Evolutionary conservation across 2,113 vertebrate species (phyloP), one percentile per base, ranked within the genome.

Genomic region (Solea solea): DNA sequence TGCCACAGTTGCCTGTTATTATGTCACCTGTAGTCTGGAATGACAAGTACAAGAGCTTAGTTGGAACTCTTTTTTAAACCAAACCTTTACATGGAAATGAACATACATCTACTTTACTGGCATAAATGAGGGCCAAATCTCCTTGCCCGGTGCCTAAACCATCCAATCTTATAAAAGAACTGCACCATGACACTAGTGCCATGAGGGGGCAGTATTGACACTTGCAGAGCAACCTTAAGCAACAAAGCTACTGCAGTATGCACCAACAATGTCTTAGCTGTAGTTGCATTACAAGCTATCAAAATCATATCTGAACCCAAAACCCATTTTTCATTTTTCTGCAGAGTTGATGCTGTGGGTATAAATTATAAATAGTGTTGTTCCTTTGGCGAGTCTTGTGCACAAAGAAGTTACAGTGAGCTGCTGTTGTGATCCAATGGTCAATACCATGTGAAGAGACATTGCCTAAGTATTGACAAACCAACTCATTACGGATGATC

Each of bases 401-500:
- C 25, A 66, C 66, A 83, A 59, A 63, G 34, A 58, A 67, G 65
- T 62, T 56, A 61, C 45, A 63, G 28, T 50, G 25, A n/a, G 53
- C n/a, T 16, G 15, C 46, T 77, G 60, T 2, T 72, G 74, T 68
- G 75, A 71, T 84, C 68, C 72, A 82, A 49, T 62, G 67, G 74
- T 84, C 88, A 81, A 87, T 87, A 81, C 34, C 60, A 85, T 76
- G 83, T 66, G 64, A 87, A 70, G 81, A 81, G 45, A 60, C 73
- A 57, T 59, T 25, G 75, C 71, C 60, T 7, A 69, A 80, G 70
- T 86, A 92, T 89, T 74, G 91, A 89, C 90, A 86, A 74, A 64
- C 44, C 63, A 45, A 76, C 88, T 91, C 88, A 88, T 92, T 91
- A 92, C 74, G 71, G 82, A 86, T 89, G 88, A 91, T 90, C 84